Evolutionary conservation across 30 jellyfish, hydroid and myxozoan genomes (phyloP).

Genomic region (Hydractinia echinata): DNA sequence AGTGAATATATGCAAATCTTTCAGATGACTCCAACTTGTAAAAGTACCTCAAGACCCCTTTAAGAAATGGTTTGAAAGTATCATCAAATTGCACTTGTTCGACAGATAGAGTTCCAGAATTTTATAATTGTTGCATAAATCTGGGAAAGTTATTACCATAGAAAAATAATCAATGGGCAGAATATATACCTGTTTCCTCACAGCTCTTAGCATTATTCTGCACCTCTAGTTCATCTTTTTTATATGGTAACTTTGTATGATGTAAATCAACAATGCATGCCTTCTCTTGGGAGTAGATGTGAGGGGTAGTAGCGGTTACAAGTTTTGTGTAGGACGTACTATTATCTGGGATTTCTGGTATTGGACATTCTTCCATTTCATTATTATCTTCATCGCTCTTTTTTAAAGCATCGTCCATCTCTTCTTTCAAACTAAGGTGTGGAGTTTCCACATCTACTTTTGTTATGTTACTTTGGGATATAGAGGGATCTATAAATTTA

Average conservation of each 20-base stretch:
- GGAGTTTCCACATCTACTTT: slow-evolving; percentile 20
- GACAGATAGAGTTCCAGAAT: too few relatives aligned
- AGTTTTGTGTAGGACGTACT: background rate
- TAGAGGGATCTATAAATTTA: background rate
- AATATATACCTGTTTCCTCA: background rate
- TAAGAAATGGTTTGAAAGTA: too few relatives aligned
- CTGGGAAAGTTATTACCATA: too few relatives aligned
- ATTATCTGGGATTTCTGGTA: background rate
- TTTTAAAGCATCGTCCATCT: slow-evolving; percentile 22
- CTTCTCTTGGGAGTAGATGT: background rate
- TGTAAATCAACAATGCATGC: slow-evolving; percentile 27
- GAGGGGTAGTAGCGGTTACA: slow-evolving; percentile 9
- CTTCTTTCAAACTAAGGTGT: slow-evolving; percentile 14
- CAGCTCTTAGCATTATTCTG: background rate
- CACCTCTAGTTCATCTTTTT: background rate
- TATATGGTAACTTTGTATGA: background rate
- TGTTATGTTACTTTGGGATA: background rate
- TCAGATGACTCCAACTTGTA: too few relatives aligned
- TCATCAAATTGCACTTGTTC: too few relatives aligned
- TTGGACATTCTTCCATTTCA: background rate
- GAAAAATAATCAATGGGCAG: too few relatives aligned
- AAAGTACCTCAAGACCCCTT: too few relatives aligned
- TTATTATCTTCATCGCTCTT: background rate
- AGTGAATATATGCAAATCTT: too few relatives aligned
- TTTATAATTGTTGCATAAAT: too few relatives aligned